A percentile compares a stretch with the other conserved stretches of the same genome.
These are phyloP conservation scores for Lithosia quadra DNA, from an alignment of 2,888 invertebrate species.

Conservation along the genomic window DNA sequence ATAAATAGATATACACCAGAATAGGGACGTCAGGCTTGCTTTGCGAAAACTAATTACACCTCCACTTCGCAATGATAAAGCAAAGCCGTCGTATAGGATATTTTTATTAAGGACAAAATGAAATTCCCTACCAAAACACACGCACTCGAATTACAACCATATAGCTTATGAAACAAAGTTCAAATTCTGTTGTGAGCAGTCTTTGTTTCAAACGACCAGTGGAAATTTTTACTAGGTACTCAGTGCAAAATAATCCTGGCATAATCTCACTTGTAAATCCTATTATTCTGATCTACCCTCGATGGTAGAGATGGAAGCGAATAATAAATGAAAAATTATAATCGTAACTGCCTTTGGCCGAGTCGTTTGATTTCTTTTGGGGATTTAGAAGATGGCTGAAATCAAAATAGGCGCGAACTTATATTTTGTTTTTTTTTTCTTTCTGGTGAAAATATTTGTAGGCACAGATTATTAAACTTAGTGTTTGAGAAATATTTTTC, in stretches of 20 bases:
- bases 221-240: slow-evolving; percentile 74
- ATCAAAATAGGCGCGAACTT: slow-evolving; percentile 45
- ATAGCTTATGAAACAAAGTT: slow-evolving; percentile 15
- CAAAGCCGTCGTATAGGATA: slow-evolving; percentile 86
- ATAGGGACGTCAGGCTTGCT: slow-evolving; percentile 70
- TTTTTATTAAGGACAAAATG: slow-evolving; percentile 85
- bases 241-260: slow-evolving; percentile 82
- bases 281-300: slow-evolving; percentile 83
- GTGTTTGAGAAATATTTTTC: not conserved
- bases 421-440: slow-evolving; percentile 54
- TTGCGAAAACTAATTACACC: slow-evolving; percentile 85
- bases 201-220: slow-evolving; percentile 46
- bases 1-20: slow-evolving; percentile 52
- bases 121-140: slow-evolving; percentile 67
- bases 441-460: not conserved
- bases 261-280: slow-evolving; percentile 85
- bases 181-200: slow-evolving; percentile 23
- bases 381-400: slow-evolving; percentile 70
- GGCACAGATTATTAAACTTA: not conserved
- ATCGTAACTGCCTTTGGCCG: slow-evolving; percentile 54
- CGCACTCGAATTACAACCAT: slow-evolving; percentile 50
- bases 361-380: slow-evolving; percentile 61
- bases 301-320: slow-evolving; percentile 56
- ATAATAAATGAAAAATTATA: slow-evolving; percentile 56
- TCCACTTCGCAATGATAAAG: slow-evolving; percentile 85